Evolutionary conservation across 2,113 vertebrate genomes (phyloP).

Genomic region (Passer montanus): DNA sequence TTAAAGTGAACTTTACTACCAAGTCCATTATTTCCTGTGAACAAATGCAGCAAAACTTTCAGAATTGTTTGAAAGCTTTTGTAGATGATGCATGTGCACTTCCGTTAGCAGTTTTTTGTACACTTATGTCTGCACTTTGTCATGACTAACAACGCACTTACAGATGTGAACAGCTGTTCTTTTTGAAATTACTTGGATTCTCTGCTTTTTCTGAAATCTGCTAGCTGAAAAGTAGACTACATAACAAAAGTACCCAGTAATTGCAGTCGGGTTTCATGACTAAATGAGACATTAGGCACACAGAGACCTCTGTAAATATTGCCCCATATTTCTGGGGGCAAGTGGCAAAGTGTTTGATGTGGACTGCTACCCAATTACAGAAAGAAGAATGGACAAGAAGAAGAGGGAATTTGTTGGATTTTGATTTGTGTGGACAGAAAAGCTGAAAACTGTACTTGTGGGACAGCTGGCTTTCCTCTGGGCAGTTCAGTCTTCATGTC

Average conservation of each 20-base stretch:
- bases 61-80: constrained; percentile 72
- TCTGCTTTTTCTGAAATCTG: background rate
- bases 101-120: background rate
- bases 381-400: background rate
- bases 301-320: background rate
- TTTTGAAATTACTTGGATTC: background rate
- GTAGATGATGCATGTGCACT: constrained; percentile 43
- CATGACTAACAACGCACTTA: constrained; percentile 30
- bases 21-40: constrained; percentile 55
- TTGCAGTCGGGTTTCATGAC: background rate
- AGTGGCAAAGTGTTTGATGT: background rate
- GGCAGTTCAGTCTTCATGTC: background rate
- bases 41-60: constrained; percentile 53
- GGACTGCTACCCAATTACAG: background rate
- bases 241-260: background rate
- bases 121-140: constrained; percentile 33
- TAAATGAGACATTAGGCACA: background rate
- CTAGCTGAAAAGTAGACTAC: background rate
- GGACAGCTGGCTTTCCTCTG: background rate
- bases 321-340: background rate
- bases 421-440: background rate
- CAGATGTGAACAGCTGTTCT: background rate
- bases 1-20: constrained; percentile 70
- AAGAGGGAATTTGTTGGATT: background rate
- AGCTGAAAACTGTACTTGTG: background rate